Percentiles rank a stretch among this genome's conserved stretches.
Conservation (phyloP, 2,113 vertebrate genomes). For the Aspiorhynchus laticeps region DNA sequence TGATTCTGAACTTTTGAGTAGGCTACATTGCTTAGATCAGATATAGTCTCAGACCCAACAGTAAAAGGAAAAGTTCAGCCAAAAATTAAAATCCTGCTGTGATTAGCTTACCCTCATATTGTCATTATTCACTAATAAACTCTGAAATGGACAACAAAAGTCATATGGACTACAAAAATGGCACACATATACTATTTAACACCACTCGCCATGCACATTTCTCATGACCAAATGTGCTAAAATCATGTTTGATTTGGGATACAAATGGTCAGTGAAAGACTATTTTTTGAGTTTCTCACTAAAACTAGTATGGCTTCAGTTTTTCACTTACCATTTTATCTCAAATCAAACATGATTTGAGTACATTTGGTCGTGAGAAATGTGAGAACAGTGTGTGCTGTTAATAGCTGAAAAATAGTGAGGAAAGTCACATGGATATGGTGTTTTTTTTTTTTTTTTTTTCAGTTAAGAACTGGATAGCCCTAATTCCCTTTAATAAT, state of each 20-base stretch:
- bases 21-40: background rate
- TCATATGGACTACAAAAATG: background rate
- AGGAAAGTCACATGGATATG: background rate
- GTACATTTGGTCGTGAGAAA: too few relatives aligned
- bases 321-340: too few relatives aligned
- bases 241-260: too few relatives aligned
- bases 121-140: background rate
- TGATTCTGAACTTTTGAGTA: background rate
- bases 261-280: too few relatives aligned
- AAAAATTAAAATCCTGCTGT: background rate
- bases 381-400: too few relatives aligned
- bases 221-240: background rate
- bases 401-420: too few relatives aligned
- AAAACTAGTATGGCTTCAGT: too few relatives aligned
- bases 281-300: too few relatives aligned
- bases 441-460: background rate
- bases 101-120: background rate
- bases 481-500: background rate
- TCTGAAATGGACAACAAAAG: background rate
- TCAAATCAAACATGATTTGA: too few relatives aligned
- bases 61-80: too few relatives aligned
- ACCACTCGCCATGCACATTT: background rate
- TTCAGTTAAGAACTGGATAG: background rate
- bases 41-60: constrained; percentile 54
- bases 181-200: background rate